Percentiles rank a stretch among this genome's conserved stretches.
These are phyloP conservation scores for Sesamia inferens DNA, from an alignment of 2,888 invertebrate genomes.

Conservation along the genomic window DNA sequence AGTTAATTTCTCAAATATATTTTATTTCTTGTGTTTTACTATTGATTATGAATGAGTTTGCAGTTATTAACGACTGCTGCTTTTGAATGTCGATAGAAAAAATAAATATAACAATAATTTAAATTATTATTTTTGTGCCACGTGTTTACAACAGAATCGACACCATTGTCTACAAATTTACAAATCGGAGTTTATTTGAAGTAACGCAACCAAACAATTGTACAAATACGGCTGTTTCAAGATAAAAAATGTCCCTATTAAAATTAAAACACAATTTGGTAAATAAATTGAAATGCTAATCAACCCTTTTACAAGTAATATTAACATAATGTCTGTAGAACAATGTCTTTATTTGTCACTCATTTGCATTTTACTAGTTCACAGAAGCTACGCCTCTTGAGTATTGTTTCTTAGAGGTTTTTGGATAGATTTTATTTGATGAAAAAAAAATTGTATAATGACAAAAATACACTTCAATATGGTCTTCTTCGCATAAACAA, in stretches of 20 bases:
- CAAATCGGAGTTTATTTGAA: neutral
- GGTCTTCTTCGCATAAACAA: no score
- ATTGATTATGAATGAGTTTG: neutral
- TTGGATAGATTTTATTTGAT: neutral
- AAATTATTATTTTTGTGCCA: neutral
- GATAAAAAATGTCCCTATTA: slow-evolving; percentile 7
- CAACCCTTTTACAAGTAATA: slow-evolving; percentile 34
- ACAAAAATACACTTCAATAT: no score
- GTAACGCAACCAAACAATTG: neutral
- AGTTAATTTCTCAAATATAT: neutral
- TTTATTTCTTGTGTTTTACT: neutral
- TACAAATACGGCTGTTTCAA: neutral
- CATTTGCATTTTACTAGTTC: slow-evolving; percentile 49
- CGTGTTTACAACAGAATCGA: neutral
- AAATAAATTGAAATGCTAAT: slow-evolving; percentile 57
- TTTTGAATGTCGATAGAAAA: no score
- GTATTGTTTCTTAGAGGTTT: slow-evolving; percentile 7
- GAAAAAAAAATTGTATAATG: no score
- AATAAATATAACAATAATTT: neutral
- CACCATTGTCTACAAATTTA: neutral
- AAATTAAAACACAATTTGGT: slow-evolving; percentile 32
- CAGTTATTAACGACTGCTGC: neutral
- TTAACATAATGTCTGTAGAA: slow-evolving; percentile 44
- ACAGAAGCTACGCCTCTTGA: neutral
- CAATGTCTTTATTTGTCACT: slow-evolving; percentile 47